These are phyloP conservation scores for Melanaphis sacchari DNA, from an alignment of 1,140 invertebrate species.

Conservation along the genomic window DNA sequence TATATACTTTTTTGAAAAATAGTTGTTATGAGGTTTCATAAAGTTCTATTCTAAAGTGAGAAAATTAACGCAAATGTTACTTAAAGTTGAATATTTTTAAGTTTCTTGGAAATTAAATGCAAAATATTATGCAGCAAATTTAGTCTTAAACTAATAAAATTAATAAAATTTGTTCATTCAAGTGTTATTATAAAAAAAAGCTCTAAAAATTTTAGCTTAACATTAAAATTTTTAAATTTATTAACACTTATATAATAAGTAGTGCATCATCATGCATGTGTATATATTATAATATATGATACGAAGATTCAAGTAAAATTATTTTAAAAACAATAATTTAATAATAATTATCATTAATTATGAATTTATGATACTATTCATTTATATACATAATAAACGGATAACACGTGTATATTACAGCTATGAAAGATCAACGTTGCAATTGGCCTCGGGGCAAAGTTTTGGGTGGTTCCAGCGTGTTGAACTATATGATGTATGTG, in stretches of 20 bases:
- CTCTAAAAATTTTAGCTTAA: neutral
- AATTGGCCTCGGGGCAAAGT: slow-evolving; percentile 88
- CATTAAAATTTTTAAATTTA: neutral
- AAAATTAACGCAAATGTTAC: neutral
- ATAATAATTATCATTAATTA: no score
- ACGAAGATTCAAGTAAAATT: neutral
- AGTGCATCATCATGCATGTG: no score
- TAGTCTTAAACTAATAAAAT: neutral
- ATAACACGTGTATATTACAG: slow-evolving; percentile 64
- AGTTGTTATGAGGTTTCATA: neutral
- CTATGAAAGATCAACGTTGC: slow-evolving; percentile 80
- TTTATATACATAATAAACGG: neutral
- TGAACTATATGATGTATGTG: slow-evolving; percentile 98
- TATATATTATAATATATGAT: no score
- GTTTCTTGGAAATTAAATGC: neutral
- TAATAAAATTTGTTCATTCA: neutral
- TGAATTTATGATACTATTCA: neutral
- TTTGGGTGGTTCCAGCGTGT: slow-evolving; percentile 80
- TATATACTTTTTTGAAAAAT: neutral
- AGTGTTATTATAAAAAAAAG: neutral
- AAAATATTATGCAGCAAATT: neutral
- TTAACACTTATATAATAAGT: neutral
- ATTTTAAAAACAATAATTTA: neutral
- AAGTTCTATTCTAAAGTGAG: neutral
- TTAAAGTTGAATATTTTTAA: neutral